Percentiles rank a stretch among this genome's conserved stretches.
phyloP scores from a whole-genome alignment of 2,888 invertebrate species.

The Nephrotoma appendiculata region DNA sequence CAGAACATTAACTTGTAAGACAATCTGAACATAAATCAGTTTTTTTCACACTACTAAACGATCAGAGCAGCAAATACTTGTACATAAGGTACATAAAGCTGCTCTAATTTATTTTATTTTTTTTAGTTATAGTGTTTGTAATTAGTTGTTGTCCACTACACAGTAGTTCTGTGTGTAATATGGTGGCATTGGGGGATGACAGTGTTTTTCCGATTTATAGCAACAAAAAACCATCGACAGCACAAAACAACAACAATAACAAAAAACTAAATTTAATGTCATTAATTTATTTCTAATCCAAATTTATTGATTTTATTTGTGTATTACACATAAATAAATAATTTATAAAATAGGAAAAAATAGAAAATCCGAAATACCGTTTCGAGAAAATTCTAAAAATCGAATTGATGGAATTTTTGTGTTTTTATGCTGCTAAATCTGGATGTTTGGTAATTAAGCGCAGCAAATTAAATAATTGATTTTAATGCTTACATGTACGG shows the following conservation, averaged over 20 bases:
- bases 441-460: background rate
- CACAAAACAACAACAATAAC: too few relatives aligned
- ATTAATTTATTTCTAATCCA: background rate
- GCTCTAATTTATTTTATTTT: background rate
- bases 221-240: background rate
- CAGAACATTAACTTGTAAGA: background rate
- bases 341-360: background rate
- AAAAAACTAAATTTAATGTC: background rate
- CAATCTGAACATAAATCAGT: background rate
- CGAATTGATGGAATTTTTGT: background rate
- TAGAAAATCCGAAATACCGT: background rate
- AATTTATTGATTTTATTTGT: background rate
- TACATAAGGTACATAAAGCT: background rate
- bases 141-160: background rate
- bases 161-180: background rate
- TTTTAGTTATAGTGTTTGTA: background rate
- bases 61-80: background rate
- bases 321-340: background rate
- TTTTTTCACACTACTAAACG: background rate
- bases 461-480: background rate
- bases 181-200: background rate
- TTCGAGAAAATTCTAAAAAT: background rate
- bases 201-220: background rate
- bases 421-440: background rate
- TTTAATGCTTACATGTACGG: background rate